Evolutionary conservation across 2,113 vertebrate species (phyloP), one percentile per base, ranked within the genome.

Genomic region (Serinus canaria): DNA sequence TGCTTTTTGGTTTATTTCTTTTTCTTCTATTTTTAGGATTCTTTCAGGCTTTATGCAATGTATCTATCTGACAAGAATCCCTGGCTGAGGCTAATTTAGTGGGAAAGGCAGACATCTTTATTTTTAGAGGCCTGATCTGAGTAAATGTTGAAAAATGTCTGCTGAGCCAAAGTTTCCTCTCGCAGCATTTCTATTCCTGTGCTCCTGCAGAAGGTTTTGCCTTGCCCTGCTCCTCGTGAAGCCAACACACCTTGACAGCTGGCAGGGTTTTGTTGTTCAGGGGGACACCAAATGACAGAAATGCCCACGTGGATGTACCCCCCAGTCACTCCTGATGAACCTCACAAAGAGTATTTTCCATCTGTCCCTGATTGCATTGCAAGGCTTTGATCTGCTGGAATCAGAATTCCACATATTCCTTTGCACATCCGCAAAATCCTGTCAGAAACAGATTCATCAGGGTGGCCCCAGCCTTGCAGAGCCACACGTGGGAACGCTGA

Each of bases 91-190:
- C 68, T 93, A 66, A 95, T 97, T 87, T 82, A 69, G 35, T 35
- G 66, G n/a, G 83, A 91, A 94, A 96, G 70, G 90, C 44, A 96
- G 85, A 75, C 31, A 72, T 83, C 89, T 49, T 90, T 93, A 94
- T 94, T 92, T 96, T 90, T 94, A 92, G 92, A 41, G 89, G 4
- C 35, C 46, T 72, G 47, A 89, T 81, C 73, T 68, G 39, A 68
- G 75, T 60, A 83, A 86, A 90, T 41, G 30, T 43, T 78, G 73
- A 80, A 74, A 88, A 93, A 93, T 13, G 2, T 27, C 31, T 4
- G 6, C 24, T 31, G 37, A 89, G 17, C 7, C 47, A 68, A 88
- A 56, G 49, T 83, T 93, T 88, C 33, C 81, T 94, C 62, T 88
- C 23, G 15, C 63, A 87, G 56, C 89, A 69, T 62, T 89, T 84